Conservation (phyloP, 2,113 vertebrate species). For the Pseudolaguvia tuberculata region DNA sequence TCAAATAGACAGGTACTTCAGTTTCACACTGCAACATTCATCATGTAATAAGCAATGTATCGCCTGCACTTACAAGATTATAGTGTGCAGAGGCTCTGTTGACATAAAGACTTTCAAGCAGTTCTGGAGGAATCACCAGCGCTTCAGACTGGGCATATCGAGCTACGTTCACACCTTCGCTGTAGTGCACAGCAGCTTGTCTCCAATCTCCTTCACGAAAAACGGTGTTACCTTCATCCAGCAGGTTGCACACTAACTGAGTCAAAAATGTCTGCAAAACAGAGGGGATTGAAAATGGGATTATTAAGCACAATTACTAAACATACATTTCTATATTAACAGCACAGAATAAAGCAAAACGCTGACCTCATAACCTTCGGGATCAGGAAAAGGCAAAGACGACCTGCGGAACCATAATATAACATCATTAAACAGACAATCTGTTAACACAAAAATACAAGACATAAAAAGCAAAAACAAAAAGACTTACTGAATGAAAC, state of each 20-base stretch:
- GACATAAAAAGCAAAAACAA: not conserved
- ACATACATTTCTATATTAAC: not conserved
- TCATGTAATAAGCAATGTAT: not conserved
- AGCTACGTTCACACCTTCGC: constrained; percentile 88
- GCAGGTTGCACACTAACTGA: constrained; percentile 89
- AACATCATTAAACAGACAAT: constrained; percentile 1
- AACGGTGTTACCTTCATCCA: constrained; percentile 89
- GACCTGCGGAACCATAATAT: constrained; percentile 68
- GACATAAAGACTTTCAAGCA: constrained; percentile 88
- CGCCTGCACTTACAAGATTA: constrained; percentile 74
- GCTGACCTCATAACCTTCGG: constrained; percentile 91
- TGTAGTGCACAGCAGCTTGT: constrained; percentile 82
- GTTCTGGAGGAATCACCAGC: constrained; percentile 80
- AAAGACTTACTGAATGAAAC: constrained; percentile 90
- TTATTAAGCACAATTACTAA: not conserved
- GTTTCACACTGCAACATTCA: not conserved
- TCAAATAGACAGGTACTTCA: not conserved
- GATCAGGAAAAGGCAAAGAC: constrained; percentile 85
- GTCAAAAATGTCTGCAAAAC: constrained; percentile 79
- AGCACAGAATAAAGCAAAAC: not conserved
- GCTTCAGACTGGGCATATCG: constrained; percentile 90
- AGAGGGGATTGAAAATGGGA: not conserved
- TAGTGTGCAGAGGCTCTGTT: constrained; percentile 91
- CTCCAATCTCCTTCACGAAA: constrained; percentile 87
- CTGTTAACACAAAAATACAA: not conserved